Evolutionary conservation across 1,140 invertebrate genomes (phyloP).

Genomic region (Hycleus cichorii): DNA sequence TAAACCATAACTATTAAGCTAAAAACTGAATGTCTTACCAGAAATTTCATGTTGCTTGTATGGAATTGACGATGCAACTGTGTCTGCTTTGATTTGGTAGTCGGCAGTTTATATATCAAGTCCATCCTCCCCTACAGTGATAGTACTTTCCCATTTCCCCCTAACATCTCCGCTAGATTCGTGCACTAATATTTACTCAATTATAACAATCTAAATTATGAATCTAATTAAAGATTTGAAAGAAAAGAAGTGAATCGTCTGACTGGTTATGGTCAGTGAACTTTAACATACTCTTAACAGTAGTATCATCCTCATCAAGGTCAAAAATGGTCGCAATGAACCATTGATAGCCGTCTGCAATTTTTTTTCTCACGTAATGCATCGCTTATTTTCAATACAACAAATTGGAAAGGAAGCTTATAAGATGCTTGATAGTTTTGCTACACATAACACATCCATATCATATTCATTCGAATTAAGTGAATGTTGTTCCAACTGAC

Average conservation of each 20-base stretch:
- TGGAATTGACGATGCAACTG: slow-evolving; percentile 22
- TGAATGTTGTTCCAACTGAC: slow-evolving; percentile 9
- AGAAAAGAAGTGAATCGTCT: too few relatives aligned
- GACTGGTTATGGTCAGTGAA: too few relatives aligned
- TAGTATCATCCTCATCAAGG: too few relatives aligned
- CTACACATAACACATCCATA: slow-evolving; percentile 1
- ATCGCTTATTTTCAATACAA: too few relatives aligned
- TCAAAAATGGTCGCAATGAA: too few relatives aligned
- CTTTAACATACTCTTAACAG: too few relatives aligned
- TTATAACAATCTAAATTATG: slow-evolving; percentile 5
- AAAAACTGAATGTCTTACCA: slow-evolving; percentile 19
- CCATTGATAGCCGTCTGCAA: too few relatives aligned
- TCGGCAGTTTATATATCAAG: slow-evolving; percentile 23
- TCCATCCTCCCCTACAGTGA: slow-evolving; percentile 27
- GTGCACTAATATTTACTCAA: slow-evolving; percentile 11
- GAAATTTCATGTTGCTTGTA: slow-evolving; percentile 25
- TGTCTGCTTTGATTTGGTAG: slow-evolving; percentile 20
- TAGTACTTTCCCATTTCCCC: slow-evolving; percentile 25
- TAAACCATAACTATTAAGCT: neutral
- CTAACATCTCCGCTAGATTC: slow-evolving; percentile 9
- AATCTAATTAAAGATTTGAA: too few relatives aligned
- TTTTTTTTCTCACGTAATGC: too few relatives aligned
- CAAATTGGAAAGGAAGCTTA: too few relatives aligned
- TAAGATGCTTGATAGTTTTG: too few relatives aligned
- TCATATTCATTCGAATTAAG: slow-evolving; percentile 1